Conservation (phyloP, 2,797 vertebrate genomes). For the Xenentodon cancila region DNA sequence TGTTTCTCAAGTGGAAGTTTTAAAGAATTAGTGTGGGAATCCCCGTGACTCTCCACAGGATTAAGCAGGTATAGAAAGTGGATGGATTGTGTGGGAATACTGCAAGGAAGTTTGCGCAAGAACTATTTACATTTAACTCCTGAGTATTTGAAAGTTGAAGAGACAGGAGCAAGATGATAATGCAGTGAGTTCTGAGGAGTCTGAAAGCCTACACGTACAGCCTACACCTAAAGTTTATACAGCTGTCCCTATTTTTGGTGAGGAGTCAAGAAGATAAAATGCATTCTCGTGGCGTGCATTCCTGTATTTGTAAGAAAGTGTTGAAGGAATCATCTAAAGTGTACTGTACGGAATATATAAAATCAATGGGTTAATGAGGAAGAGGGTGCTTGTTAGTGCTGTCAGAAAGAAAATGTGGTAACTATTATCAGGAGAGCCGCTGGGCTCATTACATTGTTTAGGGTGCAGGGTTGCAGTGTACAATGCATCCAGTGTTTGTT, state of each 20-base stretch:
- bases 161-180: neutral
- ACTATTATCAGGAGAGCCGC: slow-evolving; percentile 4
- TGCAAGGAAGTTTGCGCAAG: no score
- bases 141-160: no score
- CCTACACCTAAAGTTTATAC: slow-evolving; percentile 22
- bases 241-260: slow-evolving; percentile 32
- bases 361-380: slow-evolving; percentile 10
- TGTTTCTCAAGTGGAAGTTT: no score
- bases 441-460: slow-evolving; percentile 11
- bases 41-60: no score
- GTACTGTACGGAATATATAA: slow-evolving; percentile 3
- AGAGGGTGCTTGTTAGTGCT: neutral
- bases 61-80: no score
- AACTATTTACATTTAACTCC: no score
- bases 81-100: no score
- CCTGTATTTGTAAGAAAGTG: slow-evolving; percentile 7
- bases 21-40: no score
- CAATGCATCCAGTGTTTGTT: neutral
- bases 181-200: slow-evolving; percentile 12
- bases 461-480: neutral
- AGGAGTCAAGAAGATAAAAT: slow-evolving; percentile 28
- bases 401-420: neutral
- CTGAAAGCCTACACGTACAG: neutral
- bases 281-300: neutral
- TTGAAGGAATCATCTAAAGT: slow-evolving; percentile 5